Conservation (phyloP, 53 echinoderm and acorn worm genomes). For the Paelopatides confundens region DNA sequence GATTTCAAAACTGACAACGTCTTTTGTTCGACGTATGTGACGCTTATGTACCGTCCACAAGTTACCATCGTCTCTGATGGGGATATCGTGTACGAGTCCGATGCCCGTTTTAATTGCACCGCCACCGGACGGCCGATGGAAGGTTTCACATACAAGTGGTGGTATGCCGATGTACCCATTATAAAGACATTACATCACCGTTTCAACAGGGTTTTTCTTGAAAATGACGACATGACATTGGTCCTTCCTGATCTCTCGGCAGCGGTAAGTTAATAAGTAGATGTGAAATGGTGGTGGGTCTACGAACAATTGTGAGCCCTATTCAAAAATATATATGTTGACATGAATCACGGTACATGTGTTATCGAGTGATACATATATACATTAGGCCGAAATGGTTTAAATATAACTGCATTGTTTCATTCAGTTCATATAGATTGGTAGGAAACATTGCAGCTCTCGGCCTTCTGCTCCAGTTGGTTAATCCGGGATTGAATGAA, state of each 20-base stretch:
- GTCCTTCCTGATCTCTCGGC: slow-evolving; percentile 33
- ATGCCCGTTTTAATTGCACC: slow-evolving; percentile 11
- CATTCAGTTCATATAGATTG: too few species aligned
- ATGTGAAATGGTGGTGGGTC: too few species aligned
- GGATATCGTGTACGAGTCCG: slow-evolving; percentile 26
- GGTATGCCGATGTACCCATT: slow-evolving; percentile 3
- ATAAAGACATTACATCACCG: neutral
- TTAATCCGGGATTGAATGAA: too few species aligned
- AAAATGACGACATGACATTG: slow-evolving; percentile 6
- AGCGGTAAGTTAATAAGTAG: neutral
- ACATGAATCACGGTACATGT: too few species aligned
- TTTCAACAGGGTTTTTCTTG: slow-evolving; percentile 4
- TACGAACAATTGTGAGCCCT: too few species aligned
- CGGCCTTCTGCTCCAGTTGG: too few species aligned
- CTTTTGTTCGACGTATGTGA: slow-evolving; percentile 16
- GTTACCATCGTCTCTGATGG: neutral
- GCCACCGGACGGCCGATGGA: slow-evolving; percentile 3
- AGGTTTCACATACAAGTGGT: neutral
- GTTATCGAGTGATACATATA: too few species aligned
- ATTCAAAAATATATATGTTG: neutral
- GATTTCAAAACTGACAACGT: neutral
- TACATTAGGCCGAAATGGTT: too few species aligned
- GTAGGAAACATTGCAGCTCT: too few species aligned
- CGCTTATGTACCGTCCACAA: neutral
- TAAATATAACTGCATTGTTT: too few species aligned